Evolutionary conservation across 2,888 invertebrate species (phyloP).

Genomic region (Herminia tarsipennalis): DNA sequence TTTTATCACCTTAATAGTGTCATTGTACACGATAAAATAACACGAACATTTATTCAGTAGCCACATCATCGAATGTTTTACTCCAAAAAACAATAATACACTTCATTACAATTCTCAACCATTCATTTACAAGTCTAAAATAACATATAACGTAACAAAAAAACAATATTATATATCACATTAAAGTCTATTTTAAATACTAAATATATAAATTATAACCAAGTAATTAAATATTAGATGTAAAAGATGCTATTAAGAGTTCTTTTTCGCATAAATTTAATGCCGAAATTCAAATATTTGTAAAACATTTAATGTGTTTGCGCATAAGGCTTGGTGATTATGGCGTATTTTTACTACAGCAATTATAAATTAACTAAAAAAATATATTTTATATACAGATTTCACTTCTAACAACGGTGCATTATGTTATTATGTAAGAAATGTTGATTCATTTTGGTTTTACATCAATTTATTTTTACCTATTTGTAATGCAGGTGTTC

Average conservation of each 20-base stretch:
- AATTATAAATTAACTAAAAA: slow-evolving; percentile 1
- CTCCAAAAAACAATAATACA: neutral
- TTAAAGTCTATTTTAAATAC: neutral
- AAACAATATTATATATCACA: slow-evolving; percentile 9
- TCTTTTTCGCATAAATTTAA: slow-evolving; percentile 6
- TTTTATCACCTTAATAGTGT: no score
- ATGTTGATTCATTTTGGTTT: no score
- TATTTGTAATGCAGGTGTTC: no score
- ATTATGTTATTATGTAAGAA: neutral
- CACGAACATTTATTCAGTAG: neutral
- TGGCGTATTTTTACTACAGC: neutral
- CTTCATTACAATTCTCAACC: slow-evolving; percentile 15
- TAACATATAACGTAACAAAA: slow-evolving; percentile 17
- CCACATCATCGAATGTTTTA: neutral
- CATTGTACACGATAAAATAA: no score
- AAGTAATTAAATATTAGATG: slow-evolving; percentile 25
- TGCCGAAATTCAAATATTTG: slow-evolving; percentile 2
- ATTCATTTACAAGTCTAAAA: slow-evolving; percentile 23
- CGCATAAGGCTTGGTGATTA: slow-evolving; percentile 6
- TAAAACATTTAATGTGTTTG: slow-evolving; percentile 8
- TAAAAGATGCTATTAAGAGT: slow-evolving; percentile 2
- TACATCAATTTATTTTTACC: no score
- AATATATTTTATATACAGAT: slow-evolving; percentile 11
- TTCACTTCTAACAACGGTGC: neutral
- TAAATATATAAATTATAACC: slow-evolving; percentile 6